Evolutionary conservation across 1,140 invertebrate species (phyloP), one percentile per base, ranked within the genome.

Genomic region (Leucophenga varia): DNA sequence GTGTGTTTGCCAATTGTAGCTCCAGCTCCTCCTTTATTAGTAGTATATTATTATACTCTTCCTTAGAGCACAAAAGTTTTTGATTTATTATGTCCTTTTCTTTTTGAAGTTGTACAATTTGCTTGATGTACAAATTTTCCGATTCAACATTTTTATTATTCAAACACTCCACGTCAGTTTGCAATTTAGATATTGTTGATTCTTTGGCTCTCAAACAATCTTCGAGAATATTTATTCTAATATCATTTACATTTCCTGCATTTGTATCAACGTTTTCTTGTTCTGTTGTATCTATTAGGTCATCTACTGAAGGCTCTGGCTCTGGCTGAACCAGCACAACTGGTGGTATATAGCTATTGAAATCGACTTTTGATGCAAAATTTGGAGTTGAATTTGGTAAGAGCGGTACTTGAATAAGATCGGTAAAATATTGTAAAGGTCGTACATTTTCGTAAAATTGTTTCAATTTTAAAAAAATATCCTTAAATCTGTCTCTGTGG

Each of bases 381-480:
- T 99, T 98, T 4, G 96, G 96, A 54, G 95, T 93, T 61, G 90
- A 88, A 80, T 95, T 89, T 10, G 95, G 95, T 60, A 99, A 79
- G 14, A 87, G 81, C 9, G 96, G 95, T 59, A 99, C 88, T 45
- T 91, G 90, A 48, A 99, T 93, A 31, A 99, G 80, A 75, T 94
- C 90, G 74, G 95, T 93, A 76, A 98, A 99, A 80, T 98, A 99
- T 76, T 99, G 97, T 59, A 99, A 81, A 63, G 89, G 95, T 63
- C 88, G 87, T 5, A 95, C 89, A 57, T 88, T 92, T 58, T 91
- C 85, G 76, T 98, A 99, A 79, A 99, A 98, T 55, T 87, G 84
- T 74, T 94, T 92, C 21, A 98, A 78, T 57, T 86, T 85, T 54
- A 86, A 83, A 75, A 98, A 99, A 65, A 96, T 89, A 64, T 91